A percentile compares a stretch with the other conserved stretches of the same genome.
Conservation (phyloP, 2,113 vertebrate species). For the Toxotes chatareus region DNA sequence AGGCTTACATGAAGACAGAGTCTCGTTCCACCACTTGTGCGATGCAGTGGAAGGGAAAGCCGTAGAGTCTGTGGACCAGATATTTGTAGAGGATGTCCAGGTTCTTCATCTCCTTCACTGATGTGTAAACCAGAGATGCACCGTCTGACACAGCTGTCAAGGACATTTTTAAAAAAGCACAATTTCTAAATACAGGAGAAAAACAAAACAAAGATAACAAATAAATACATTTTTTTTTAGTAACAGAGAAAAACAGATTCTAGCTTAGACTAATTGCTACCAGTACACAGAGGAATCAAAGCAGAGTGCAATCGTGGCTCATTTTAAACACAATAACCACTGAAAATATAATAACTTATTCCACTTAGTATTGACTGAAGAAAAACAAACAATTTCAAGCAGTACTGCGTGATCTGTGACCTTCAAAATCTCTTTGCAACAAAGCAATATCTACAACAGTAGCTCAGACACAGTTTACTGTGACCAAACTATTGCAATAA, state of each 20-base stretch:
- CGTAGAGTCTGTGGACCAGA: conserved; percentile 96
- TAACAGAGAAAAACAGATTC: not conserved
- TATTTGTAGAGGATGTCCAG: conserved; percentile 98
- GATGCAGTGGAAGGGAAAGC: conserved; percentile 93
- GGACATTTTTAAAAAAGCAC: conserved; percentile 68
- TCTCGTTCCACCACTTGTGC: conserved; percentile 98
- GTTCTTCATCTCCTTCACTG: conserved; percentile 99
- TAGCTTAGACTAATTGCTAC: not conserved
- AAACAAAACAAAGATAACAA: not conserved
- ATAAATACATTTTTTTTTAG: not conserved
- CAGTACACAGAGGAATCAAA: not conserved
- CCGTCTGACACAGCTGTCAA: conserved; percentile 91
- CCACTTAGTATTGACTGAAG: not conserved
- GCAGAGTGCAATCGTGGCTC: not conserved
- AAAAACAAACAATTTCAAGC: conserved; percentile 33
- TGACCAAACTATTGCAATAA: conserved; percentile 2
- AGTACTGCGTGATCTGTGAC: not conserved
- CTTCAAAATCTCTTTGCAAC: conserved; percentile 21
- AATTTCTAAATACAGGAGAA: not conserved
- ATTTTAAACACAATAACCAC: conserved; percentile 30
- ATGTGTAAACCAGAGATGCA: conserved; percentile 97
- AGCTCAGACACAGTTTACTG: conserved; percentile 1
- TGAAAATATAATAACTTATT: not conserved
- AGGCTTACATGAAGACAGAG: conserved; percentile 95
- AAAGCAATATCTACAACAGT: conserved; percentile 33